Conservation (phyloP, 2,797 vertebrate species). For the Rhincodon typus region DNA sequence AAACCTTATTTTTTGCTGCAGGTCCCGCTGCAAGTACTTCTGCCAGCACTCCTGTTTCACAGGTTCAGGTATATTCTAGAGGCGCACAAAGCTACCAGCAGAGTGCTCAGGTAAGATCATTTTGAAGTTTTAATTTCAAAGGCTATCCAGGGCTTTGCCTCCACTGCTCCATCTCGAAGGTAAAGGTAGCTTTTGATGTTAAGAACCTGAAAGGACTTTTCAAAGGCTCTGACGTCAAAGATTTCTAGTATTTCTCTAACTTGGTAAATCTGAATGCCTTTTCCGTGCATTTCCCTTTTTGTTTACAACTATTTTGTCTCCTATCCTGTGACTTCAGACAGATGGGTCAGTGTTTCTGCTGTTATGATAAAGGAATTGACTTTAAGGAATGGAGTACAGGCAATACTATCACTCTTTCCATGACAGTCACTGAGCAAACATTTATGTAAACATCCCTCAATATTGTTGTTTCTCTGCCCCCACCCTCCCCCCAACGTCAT, state of each 20-base stretch:
- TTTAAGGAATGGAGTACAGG: neutral
- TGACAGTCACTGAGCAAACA: neutral
- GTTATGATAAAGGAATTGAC: neutral
- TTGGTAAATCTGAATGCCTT: neutral
- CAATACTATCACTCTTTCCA: neutral
- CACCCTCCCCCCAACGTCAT: neutral
- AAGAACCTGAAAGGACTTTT: neutral
- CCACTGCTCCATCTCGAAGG: neutral
- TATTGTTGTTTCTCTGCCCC: too few species aligned
- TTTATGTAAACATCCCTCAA: neutral
- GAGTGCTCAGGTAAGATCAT: neutral
- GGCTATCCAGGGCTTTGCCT: neutral
- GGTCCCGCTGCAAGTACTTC: constrained; percentile 20
- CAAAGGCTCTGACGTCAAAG: neutral
- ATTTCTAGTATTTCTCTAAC: neutral
- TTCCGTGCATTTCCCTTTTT: neutral
- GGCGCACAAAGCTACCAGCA: constrained; percentile 9
- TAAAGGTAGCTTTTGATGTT: neutral
- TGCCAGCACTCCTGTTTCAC: neutral
- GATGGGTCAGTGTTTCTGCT: neutral
- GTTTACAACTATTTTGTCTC: neutral
- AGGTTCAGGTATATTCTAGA: constrained; percentile 21
- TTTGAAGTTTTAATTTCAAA: neutral
- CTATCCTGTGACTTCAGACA: neutral
- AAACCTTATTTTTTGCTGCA: constrained; percentile 3